phyloP scores from a whole-genome alignment of 2,797 vertebrate species.

The Tapirus indicus region DNA sequence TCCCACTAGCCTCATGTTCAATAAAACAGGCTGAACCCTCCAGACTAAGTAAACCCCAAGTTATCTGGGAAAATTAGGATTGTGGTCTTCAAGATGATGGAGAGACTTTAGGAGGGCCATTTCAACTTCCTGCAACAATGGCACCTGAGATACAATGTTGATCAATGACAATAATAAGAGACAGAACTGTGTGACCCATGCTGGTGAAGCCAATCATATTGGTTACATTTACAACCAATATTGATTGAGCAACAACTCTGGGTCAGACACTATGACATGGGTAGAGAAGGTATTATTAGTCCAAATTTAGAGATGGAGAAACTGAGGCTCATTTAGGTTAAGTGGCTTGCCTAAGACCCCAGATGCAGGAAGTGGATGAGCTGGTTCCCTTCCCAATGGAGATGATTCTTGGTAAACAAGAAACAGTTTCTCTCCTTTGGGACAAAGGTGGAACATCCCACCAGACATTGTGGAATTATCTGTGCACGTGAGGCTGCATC shows the following conservation, averaged over 20 bases:
- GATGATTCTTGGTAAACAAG: conserved; percentile 29
- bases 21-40: background rate
- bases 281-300: background rate
- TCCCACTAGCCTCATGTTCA: background rate
- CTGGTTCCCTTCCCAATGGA: background rate
- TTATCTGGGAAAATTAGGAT: background rate
- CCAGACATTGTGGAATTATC: background rate
- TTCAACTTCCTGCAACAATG: background rate
- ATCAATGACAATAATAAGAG: background rate
- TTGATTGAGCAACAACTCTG: background rate
- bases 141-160: background rate
- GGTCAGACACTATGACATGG: background rate
- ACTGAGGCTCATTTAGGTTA: background rate
- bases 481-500: conserved; percentile 67
- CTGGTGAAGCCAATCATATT: background rate
- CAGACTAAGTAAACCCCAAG: background rate
- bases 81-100: background rate
- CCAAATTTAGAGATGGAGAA: background rate
- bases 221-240: background rate
- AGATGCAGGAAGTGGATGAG: background rate
- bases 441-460: background rate
- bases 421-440: conserved; percentile 26
- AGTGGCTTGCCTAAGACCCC: background rate
- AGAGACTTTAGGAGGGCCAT: background rate
- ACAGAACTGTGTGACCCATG: background rate